These are phyloP conservation scores for Myiagra hebetior DNA, from an alignment of 2,113 vertebrate species.

Conservation along the genomic window DNA sequence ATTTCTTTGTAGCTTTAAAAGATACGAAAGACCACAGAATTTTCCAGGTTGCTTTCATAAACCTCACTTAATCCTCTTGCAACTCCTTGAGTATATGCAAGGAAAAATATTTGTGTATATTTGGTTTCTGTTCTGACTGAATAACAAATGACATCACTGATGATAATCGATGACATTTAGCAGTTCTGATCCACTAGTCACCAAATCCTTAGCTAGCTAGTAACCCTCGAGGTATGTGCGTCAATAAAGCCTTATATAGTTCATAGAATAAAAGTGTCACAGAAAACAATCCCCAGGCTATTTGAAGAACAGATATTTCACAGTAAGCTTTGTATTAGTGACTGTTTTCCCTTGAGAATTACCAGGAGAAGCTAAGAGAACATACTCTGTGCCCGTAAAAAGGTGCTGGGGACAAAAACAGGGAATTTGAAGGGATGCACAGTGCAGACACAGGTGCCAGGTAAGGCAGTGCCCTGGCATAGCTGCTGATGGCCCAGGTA, in stretches of 20 bases:
- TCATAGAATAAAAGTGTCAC: background rate
- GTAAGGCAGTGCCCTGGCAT: background rate
- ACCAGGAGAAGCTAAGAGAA: background rate
- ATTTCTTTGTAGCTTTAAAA: background rate
- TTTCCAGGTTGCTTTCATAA: background rate
- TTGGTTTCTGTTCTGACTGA: background rate
- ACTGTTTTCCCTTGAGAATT: background rate
- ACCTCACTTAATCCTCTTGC: background rate
- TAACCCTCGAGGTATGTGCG: background rate
- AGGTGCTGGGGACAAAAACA: background rate
- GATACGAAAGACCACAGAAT: background rate
- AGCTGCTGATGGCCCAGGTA: background rate
- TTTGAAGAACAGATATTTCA: background rate
- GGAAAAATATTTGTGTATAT: background rate
- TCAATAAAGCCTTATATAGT: background rate
- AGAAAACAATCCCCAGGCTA: background rate
- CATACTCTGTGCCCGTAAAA: background rate
- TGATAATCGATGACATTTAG: background rate
- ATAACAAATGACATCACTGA: background rate
- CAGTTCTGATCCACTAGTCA: background rate
- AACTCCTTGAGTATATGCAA: background rate
- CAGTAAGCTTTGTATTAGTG: background rate
- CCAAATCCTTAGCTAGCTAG: background rate
- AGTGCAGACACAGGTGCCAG: rapidly evolving
- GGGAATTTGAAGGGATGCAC: rapidly evolving